Evolutionary conservation across 2,113 vertebrate genomes (phyloP), one percentile per base, ranked within the genome.

Genomic region (Leuciscus idus): DNA sequence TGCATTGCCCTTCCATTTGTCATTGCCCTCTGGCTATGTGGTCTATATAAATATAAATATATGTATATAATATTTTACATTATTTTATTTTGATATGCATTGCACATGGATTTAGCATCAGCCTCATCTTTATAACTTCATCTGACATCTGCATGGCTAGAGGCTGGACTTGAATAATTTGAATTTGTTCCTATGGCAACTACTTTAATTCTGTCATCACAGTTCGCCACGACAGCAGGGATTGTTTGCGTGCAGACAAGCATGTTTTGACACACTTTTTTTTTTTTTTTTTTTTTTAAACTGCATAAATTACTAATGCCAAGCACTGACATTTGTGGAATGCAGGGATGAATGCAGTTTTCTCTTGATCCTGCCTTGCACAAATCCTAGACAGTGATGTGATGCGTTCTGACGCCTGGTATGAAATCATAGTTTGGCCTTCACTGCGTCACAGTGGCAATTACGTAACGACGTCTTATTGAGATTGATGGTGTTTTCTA

Each of bases 391-490:
- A 77, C 72, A 82, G 30, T 76, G 83, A 75, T 33, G 23, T 75
- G 57, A 84, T 77, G 36, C 81, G 30, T 57, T 62, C 57, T 83
- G 83, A 85, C 52, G 17, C 68, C 86, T 84, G 75, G 55, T 66
- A 74, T 55, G 59, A 84, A 68, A 84, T 46, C 76, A 46, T 75
- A 78, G 46, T 68, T 64, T 84, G 55, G 75, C 55, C n/a, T 84
- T 79, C 46, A 46, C 66, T 86, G 55, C 39, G 30, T 80, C 76
- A 73, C 33, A 36, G 84, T 57, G 33, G 30, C 62, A 78, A 81
- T 86, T 86, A 80, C 12, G 43, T 87, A 87, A 87, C 30, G 39
- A 61, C 39, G 30, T 50, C 68, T 17, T 57, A 76, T 75, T 68
- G 46, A 81, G 86, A 75, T 66, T 80, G 55, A 59, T 39, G 6